Percentiles rank a stretch among this genome's conserved stretches.
phyloP scores from a whole-genome alignment of 92 coral and sea anemone species.

The Virgularia gustaviana region DNA sequence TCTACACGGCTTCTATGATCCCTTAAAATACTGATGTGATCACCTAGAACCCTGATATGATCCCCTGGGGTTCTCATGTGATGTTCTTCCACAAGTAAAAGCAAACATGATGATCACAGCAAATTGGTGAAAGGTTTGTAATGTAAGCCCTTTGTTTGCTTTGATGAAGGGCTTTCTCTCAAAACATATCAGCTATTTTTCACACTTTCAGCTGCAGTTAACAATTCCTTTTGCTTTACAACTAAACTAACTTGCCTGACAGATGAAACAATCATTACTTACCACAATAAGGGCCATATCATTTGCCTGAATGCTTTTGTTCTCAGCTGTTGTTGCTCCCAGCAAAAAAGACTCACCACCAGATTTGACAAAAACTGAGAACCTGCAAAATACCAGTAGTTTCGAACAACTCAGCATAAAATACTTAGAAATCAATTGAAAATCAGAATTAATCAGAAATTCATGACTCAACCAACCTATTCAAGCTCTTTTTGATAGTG shows the following conservation, averaged over 20 bases:
- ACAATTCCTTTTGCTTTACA: neutral
- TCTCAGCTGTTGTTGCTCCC: slow-evolving; percentile 67
- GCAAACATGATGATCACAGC: too few relatives aligned
- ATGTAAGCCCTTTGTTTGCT: too few relatives aligned
- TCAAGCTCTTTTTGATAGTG: slow-evolving; percentile 88
- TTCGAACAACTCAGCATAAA: too few relatives aligned
- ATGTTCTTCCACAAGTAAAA: too few relatives aligned
- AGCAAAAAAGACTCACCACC: slow-evolving; percentile 94
- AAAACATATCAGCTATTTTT: neutral
- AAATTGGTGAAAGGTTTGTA: too few relatives aligned
- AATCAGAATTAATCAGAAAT: neutral
- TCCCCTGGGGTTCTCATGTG: too few relatives aligned
- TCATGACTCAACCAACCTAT: slow-evolving; percentile 53
- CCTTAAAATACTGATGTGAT: too few relatives aligned
- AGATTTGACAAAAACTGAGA: slow-evolving; percentile 93
- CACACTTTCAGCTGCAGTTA: neutral
- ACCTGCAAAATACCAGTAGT: slow-evolving; percentile 64
- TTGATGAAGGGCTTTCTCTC: too few relatives aligned
- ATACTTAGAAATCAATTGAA: too few relatives aligned
- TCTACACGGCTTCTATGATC: too few relatives aligned
- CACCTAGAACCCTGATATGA: too few relatives aligned
- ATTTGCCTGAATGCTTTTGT: slow-evolving; percentile 52
- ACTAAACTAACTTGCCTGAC: neutral
- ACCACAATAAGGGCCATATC: slow-evolving; percentile 66
- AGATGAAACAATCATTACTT: slow-evolving; percentile 1